These are phyloP conservation scores for Antrozous pallidus DNA, from an alignment of 2,797 vertebrate genomes.

Conservation along the genomic window DNA sequence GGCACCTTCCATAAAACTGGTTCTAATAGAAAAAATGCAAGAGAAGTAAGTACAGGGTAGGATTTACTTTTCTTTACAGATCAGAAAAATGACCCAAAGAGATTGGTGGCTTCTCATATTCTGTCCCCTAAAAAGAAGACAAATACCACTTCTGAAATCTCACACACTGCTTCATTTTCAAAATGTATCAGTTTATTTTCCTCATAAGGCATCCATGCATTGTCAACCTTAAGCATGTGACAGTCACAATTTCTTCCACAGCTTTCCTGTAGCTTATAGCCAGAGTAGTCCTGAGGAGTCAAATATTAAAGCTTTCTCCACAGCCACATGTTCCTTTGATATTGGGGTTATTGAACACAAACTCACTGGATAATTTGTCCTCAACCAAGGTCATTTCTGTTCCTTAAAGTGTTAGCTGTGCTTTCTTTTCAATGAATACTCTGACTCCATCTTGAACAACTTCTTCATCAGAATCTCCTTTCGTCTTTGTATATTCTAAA, in stretches of 20 bases:
- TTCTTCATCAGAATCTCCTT: conserved; percentile 94
- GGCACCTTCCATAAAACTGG: not conserved
- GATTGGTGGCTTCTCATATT: not conserved
- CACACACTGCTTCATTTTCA: conserved; percentile 73
- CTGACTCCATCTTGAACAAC: conserved; percentile 95
- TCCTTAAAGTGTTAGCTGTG: conserved; percentile 96
- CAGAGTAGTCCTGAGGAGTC: conserved; percentile 77
- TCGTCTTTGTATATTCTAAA: conserved; percentile 93
- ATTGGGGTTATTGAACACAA: conserved; percentile 99
- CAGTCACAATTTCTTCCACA: conserved; percentile 65
- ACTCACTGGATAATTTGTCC: conserved; percentile 94
- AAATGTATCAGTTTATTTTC: conserved; percentile 76
- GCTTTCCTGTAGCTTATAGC: conserved; percentile 55
- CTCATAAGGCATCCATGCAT: conserved; percentile 55
- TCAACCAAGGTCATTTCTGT: conserved; percentile 99
- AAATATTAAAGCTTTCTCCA: conserved; percentile 97
- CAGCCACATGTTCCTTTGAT: conserved; percentile 98
- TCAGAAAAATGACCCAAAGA: not conserved
- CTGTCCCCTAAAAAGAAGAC: not conserved
- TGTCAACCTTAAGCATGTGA: conserved; percentile 64
- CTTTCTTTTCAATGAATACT: conserved; percentile 98
- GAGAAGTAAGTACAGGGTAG: not conserved
- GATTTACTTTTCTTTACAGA: not conserved
- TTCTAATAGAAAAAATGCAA: not conserved
- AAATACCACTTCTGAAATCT: conserved; percentile 52